Percentiles rank a stretch among this genome's conserved stretches.
These are phyloP conservation scores for Campaea margaritaria DNA, from an alignment of 2,888 invertebrate species.

Conservation along the genomic window DNA sequence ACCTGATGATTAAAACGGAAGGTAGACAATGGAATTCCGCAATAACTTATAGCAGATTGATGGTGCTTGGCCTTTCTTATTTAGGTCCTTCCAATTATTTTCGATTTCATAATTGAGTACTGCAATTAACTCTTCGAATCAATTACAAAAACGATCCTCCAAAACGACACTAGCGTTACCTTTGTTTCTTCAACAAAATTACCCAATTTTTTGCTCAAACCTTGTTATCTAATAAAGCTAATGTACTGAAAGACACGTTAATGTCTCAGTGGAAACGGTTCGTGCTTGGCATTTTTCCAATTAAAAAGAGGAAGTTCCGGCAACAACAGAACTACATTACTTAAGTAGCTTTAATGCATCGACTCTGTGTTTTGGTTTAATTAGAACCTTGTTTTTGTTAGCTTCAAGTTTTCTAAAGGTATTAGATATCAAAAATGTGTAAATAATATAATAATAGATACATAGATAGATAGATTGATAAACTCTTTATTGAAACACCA, in stretches of 20 bases:
- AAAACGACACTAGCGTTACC: constrained; percentile 5
- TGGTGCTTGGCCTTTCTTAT: too few species aligned
- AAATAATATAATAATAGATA: too few species aligned
- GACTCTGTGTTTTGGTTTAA: background rate
- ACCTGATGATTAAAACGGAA: too few species aligned
- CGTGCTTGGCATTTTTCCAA: constrained; percentile 34
- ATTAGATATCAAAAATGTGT: too few species aligned
- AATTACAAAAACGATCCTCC: background rate
- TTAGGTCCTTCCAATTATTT: too few species aligned
- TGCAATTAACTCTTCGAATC: background rate
- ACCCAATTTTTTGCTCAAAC: constrained; percentile 20
- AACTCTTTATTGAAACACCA: too few species aligned
- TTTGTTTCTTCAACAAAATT: constrained; percentile 24
- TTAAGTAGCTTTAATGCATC: background rate
- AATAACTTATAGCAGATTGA: too few species aligned
- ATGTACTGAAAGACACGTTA: constrained; percentile 30
- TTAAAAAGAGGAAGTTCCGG: constrained; percentile 22
- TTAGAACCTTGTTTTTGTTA: too few species aligned
- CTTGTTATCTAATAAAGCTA: constrained; percentile 30
- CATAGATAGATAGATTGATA: too few species aligned
- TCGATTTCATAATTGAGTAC: too few species aligned
- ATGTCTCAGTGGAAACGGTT: constrained; percentile 21
- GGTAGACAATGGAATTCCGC: too few species aligned
- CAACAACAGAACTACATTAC: constrained; percentile 6
- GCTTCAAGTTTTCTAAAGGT: too few species aligned